phyloP scores from a whole-genome alignment of 2,797 vertebrate species.

The Chromis chromis region DNA sequence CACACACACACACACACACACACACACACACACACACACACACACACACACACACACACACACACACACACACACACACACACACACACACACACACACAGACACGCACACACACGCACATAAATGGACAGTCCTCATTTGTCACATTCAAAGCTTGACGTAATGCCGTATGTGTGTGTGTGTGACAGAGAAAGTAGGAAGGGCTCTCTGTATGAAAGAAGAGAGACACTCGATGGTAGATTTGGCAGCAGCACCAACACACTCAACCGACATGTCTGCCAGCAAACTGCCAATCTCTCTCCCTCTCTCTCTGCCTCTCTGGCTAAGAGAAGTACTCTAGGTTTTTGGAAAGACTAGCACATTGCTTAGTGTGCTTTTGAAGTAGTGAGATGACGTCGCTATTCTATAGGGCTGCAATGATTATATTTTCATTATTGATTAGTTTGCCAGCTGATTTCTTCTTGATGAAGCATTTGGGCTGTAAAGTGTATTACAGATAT shows the following conservation, averaged over 20 bases:
- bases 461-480: background rate
- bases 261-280: constrained; percentile 53
- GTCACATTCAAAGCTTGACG: constrained; percentile 47
- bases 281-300: constrained; percentile 49
- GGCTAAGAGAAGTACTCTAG: constrained; percentile 10
- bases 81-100: constrained; percentile 8
- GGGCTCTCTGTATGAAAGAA: constrained; percentile 50
- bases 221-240: constrained; percentile 40
- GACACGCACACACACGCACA: constrained; percentile 21
- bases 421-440: background rate
- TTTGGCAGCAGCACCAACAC: constrained; percentile 55
- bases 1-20: constrained; percentile 17
- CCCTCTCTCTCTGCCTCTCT: constrained; percentile 19
- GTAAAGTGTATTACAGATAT: background rate
- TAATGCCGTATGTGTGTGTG: constrained; percentile 18
- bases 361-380: constrained; percentile 7
- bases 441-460: background rate
- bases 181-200: constrained; percentile 36
- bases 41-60: background rate
- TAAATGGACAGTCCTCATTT: constrained; percentile 21
- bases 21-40: constrained; percentile 14
- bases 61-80: constrained; percentile 8
- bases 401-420: too few relatives aligned
- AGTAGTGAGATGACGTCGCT: constrained; percentile 1
- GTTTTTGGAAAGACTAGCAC: constrained; percentile 14